Evolutionary conservation across 2,113 vertebrate species (phyloP).

Genomic region (Sorex araneus): DNA sequence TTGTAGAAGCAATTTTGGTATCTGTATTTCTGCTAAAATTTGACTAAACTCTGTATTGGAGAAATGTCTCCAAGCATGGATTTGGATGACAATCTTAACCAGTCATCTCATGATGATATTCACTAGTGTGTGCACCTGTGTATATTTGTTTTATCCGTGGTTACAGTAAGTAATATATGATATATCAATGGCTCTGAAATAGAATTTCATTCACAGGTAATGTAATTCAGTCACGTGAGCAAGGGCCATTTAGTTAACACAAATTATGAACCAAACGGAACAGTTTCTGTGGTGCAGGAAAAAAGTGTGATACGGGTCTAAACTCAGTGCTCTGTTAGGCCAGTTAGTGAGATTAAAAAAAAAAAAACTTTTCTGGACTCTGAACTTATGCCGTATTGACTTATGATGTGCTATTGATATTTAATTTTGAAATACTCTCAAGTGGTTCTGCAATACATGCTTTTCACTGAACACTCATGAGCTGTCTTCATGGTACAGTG

Average conservation of each 20-base stretch:
- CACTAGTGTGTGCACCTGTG: not conserved
- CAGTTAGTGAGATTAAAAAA: not conserved
- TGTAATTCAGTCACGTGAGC: not conserved
- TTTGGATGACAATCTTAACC: not conserved
- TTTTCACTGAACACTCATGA: not conserved
- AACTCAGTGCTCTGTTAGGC: not conserved
- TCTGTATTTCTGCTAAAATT: constrained; percentile 16
- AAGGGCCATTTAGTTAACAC: not conserved
- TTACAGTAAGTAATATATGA: not conserved
- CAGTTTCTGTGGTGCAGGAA: not conserved
- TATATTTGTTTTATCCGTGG: not conserved
- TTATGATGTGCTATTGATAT: not conserved
- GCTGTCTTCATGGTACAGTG: not conserved
- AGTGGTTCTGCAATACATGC: not conserved
- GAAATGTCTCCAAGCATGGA: not conserved
- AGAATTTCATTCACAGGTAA: not conserved
- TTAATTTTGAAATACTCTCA: not conserved
- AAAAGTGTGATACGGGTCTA: not conserved
- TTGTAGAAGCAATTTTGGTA: not conserved
- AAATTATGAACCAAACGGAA: not conserved
- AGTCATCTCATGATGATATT: constrained; percentile 1
- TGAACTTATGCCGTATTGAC: not conserved
- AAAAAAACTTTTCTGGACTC: not conserved
- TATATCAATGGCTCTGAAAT: constrained; percentile 1
- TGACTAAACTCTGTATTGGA: not conserved